phyloP scores from a whole-genome alignment of 2,797 vertebrate species.

The Heteromormyrus szaboi region DNA sequence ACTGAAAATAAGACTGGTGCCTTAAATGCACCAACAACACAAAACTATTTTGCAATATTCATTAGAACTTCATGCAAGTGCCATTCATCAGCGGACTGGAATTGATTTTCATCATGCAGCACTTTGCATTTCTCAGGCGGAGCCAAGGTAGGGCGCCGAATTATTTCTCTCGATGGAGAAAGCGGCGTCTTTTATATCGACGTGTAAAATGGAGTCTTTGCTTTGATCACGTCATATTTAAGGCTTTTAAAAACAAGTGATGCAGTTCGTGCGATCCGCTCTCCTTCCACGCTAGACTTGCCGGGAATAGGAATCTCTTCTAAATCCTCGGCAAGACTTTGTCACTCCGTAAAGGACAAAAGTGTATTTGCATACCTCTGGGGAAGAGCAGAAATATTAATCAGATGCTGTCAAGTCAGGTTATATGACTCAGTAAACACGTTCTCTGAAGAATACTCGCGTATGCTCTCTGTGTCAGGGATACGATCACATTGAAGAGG shows the following conservation, averaged over 20 bases:
- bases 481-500: background rate
- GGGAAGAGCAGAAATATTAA: constrained; percentile 50
- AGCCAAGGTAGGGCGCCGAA: background rate
- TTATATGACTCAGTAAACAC: constrained; percentile 49
- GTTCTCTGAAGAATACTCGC: constrained; percentile 27
- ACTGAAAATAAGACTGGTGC: background rate
- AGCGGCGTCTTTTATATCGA: constrained; percentile 22
- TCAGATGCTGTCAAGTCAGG: constrained; percentile 45
- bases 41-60: background rate
- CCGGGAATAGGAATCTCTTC: constrained; percentile 40
- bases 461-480: constrained; percentile 27
- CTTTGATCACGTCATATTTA: constrained; percentile 50
- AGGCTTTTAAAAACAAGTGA: constrained; percentile 52
- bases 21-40: background rate
- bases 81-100: background rate
- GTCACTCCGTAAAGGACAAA: constrained; percentile 44
- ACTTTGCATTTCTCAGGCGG: background rate
- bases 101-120: background rate
- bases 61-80: background rate
- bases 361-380: constrained; percentile 47
- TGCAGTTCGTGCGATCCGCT: constrained; percentile 50
- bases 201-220: constrained; percentile 25
- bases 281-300: constrained; percentile 29
- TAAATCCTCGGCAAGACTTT: constrained; percentile 43
- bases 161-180: background rate